Conservation (phyloP, 2,797 vertebrate species). For the Zenarchopterus dispar region DNA sequence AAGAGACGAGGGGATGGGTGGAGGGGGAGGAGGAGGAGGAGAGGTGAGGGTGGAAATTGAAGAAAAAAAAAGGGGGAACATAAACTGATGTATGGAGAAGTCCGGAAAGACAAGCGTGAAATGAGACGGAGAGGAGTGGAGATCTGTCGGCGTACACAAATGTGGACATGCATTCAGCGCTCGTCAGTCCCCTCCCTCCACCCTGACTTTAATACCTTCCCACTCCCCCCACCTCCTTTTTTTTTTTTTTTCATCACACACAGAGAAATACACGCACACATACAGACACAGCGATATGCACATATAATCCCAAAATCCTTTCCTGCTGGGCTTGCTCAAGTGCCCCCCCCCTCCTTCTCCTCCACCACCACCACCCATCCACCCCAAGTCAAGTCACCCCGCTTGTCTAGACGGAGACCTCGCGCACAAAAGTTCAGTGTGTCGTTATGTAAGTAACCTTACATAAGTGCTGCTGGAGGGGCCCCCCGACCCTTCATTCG, state of each 20-base stretch:
- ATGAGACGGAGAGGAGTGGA: slow-evolving; percentile 41
- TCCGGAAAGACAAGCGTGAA: slow-evolving; percentile 36
- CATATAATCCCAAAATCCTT: slow-evolving; percentile 77
- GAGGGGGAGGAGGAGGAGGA: slow-evolving; percentile 1
- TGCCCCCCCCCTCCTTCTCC: slow-evolving; percentile 58
- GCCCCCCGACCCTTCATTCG: slow-evolving; percentile 49
- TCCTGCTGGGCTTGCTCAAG: slow-evolving; percentile 60
- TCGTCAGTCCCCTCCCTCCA: slow-evolving; percentile 57
- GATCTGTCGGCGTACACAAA: slow-evolving; percentile 55
- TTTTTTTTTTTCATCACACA: slow-evolving; percentile 30
- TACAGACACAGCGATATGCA: slow-evolving; percentile 41
- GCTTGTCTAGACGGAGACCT: slow-evolving; percentile 45
- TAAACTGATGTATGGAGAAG: slow-evolving; percentile 31
- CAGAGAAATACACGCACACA: slow-evolving; percentile 41
- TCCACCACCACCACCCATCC: slow-evolving; percentile 42
- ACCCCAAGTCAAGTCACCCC: slow-evolving; percentile 50
- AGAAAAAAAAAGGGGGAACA: slow-evolving; percentile 17
- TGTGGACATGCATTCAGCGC: slow-evolving; percentile 61
- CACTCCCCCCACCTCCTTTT: slow-evolving; percentile 23
- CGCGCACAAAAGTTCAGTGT: slow-evolving; percentile 32
- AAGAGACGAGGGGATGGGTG: slow-evolving; percentile 10
- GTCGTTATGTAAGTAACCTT: slow-evolving; percentile 75
- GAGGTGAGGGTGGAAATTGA: slow-evolving; percentile 11
- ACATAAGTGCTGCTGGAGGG: slow-evolving; percentile 67
- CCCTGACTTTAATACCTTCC: slow-evolving; percentile 71